phyloP scores from a whole-genome alignment of 2,888 invertebrate genomes.

The Matsumyia berberina region DNA sequence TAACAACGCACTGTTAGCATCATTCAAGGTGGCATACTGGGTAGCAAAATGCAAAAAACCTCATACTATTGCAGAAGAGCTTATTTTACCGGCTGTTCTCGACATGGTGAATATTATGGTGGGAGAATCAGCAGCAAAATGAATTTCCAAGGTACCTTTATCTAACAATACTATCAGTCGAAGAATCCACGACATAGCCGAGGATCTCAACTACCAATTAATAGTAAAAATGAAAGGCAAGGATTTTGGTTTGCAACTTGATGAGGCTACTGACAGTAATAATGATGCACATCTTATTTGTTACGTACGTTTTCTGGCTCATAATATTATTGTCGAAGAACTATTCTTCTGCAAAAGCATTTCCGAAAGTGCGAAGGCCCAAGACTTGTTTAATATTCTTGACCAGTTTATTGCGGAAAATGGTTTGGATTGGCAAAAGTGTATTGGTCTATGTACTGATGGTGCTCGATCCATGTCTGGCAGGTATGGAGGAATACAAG shows the following conservation, averaged over 20 bases:
- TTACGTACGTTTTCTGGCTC: slow-evolving; percentile 7
- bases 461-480: slow-evolving; percentile 28
- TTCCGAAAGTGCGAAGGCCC: slow-evolving; percentile 14
- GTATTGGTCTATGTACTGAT: slow-evolving; percentile 16
- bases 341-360: slow-evolving; percentile 30
- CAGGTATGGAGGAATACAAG: background rate
- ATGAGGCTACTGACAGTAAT: slow-evolving; percentile 6
- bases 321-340: slow-evolving; percentile 14
- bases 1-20: slow-evolving; percentile 9
- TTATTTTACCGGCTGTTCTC: slow-evolving; percentile 13
- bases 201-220: slow-evolving; percentile 6
- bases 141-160: slow-evolving; percentile 10
- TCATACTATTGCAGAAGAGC: slow-evolving; percentile 17
- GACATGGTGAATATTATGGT: slow-evolving; percentile 18
- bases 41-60: slow-evolving; percentile 24
- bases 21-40: background rate
- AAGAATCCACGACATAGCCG: slow-evolving; percentile 12
- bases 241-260: slow-evolving; percentile 10
- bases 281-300: slow-evolving; percentile 5
- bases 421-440: slow-evolving; percentile 18
- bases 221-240: slow-evolving; percentile 8
- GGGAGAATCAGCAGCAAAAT: slow-evolving; percentile 9
- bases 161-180: slow-evolving; percentile 11
- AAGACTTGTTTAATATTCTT: slow-evolving; percentile 18
- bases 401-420: slow-evolving; percentile 19